Conservation (phyloP, 2,888 invertebrate genomes). For the Noctua fimbriata region DNA sequence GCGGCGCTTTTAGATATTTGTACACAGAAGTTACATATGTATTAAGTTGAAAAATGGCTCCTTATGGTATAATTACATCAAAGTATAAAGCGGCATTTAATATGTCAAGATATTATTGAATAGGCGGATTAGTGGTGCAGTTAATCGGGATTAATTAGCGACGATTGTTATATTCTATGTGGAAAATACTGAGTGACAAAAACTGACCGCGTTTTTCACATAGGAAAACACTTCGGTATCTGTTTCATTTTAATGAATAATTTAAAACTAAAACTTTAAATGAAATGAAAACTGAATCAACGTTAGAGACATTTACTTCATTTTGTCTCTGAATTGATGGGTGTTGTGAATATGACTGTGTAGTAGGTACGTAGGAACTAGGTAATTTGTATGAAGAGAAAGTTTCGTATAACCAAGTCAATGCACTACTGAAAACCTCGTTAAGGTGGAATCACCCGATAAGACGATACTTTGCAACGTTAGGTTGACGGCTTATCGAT, state of each 20-base stretch:
- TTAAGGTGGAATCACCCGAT: conserved; percentile 34
- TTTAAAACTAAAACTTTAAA: not conserved
- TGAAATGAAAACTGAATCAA: not conserved
- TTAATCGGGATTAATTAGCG: conserved; percentile 13
- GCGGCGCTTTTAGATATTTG: not conserved
- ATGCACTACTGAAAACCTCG: conserved; percentile 42
- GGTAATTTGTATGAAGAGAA: conserved; percentile 10
- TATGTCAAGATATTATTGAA: conserved; percentile 18
- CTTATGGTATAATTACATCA: not conserved
- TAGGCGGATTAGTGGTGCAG: conserved; percentile 16
- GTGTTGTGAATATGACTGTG: not conserved
- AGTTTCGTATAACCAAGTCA: conserved; percentile 20
- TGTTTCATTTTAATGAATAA: not conserved
- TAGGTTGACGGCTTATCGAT: conserved; percentile 33
- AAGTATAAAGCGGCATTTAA: not conserved
- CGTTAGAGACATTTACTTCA: not conserved
- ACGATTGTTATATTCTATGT: not conserved
- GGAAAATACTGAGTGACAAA: not conserved
- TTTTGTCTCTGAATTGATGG: not conserved
- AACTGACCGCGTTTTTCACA: not conserved
- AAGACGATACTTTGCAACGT: conserved; percentile 13
- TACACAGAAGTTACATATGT: not conserved
- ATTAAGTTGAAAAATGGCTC: not conserved
- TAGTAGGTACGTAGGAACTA: not conserved
- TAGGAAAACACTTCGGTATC: not conserved